Evolutionary conservation across 1,140 invertebrate genomes (phyloP).

Genomic region (Pinna nobilis): DNA sequence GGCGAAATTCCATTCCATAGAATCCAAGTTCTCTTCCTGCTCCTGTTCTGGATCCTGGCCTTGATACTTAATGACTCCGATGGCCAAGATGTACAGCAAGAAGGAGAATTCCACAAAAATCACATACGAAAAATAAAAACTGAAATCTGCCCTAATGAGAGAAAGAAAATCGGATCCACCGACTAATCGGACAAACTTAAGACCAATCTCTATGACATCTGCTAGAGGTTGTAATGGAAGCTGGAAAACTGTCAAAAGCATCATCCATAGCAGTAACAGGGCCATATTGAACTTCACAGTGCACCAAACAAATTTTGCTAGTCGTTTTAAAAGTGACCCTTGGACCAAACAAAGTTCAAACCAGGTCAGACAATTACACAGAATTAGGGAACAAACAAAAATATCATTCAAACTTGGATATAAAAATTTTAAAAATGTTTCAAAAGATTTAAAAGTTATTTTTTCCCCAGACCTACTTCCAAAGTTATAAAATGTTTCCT

Average conservation of each 20-base stretch:
- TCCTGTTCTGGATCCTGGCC: conserved; percentile 51
- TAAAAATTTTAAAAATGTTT: conserved; percentile 74
- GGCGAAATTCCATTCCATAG: conserved; percentile 70
- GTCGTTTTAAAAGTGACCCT: conserved; percentile 67
- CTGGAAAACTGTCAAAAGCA: conserved; percentile 71
- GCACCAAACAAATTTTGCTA: conserved; percentile 70
- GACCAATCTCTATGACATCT: conserved; percentile 52
- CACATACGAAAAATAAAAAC: conserved; percentile 51
- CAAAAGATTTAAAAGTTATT: conserved; percentile 75
- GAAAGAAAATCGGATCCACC: conserved; percentile 60
- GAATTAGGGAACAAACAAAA: conserved; percentile 75
- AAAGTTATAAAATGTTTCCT: conserved; percentile 74
- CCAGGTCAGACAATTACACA: conserved; percentile 75
- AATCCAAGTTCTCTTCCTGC: conserved; percentile 54
- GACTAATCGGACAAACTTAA: conserved; percentile 64
- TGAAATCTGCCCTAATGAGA: conserved; percentile 65
- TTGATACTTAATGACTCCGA: conserved; percentile 48
- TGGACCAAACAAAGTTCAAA: conserved; percentile 74
- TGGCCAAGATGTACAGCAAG: conserved; percentile 34
- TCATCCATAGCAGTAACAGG: conserved; percentile 75
- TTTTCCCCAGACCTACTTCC: conserved; percentile 73
- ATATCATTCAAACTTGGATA: conserved; percentile 78
- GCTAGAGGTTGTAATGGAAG: conserved; percentile 70
- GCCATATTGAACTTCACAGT: conserved; percentile 75
- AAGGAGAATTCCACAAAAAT: conserved; percentile 43